These are phyloP conservation scores for Meles meles DNA, from an alignment of 2,113 vertebrate species.

Conservation along the genomic window DNA sequence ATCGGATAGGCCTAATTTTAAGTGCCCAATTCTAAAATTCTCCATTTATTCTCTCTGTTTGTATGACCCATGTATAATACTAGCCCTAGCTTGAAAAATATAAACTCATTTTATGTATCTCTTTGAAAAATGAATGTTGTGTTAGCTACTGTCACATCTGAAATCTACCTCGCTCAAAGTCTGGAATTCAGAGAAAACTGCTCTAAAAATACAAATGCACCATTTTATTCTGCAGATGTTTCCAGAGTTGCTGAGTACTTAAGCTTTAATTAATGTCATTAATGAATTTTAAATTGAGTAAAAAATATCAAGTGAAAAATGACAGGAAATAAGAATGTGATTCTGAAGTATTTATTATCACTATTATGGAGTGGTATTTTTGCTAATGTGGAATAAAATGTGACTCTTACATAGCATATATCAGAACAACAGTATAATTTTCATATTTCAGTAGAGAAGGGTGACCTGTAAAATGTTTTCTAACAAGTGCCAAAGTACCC, in stretches of 20 bases:
- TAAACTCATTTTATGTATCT: neutral
- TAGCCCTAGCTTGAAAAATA: neutral
- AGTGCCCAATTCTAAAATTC: neutral
- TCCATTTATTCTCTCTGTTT: neutral
- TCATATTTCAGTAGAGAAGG: slow-evolving; percentile 13
- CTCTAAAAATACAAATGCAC: slow-evolving; percentile 48
- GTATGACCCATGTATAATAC: neutral
- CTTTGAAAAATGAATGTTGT: slow-evolving; percentile 1
- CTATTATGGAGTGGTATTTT: slow-evolving; percentile 25
- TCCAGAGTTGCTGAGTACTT: slow-evolving; percentile 7
- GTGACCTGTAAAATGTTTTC: slow-evolving; percentile 7
- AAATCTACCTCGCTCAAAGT: slow-evolving; percentile 1
- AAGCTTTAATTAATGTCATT: slow-evolving; percentile 67
- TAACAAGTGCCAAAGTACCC: neutral
- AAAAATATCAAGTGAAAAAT: slow-evolving; percentile 43
- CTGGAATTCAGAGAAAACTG: slow-evolving; percentile 39
- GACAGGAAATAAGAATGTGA: slow-evolving; percentile 31
- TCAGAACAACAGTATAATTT: neutral
- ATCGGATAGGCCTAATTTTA: neutral
- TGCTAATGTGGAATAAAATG: slow-evolving; percentile 39
- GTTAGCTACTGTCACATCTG: neutral
- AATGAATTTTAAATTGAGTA: slow-evolving; percentile 39
- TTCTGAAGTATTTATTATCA: slow-evolving; percentile 43
- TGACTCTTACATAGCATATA: neutral
- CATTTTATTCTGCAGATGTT: slow-evolving; percentile 44